phyloP scores from a whole-genome alignment of 2,888 invertebrate species.

The Tetropium fuscum region DNA sequence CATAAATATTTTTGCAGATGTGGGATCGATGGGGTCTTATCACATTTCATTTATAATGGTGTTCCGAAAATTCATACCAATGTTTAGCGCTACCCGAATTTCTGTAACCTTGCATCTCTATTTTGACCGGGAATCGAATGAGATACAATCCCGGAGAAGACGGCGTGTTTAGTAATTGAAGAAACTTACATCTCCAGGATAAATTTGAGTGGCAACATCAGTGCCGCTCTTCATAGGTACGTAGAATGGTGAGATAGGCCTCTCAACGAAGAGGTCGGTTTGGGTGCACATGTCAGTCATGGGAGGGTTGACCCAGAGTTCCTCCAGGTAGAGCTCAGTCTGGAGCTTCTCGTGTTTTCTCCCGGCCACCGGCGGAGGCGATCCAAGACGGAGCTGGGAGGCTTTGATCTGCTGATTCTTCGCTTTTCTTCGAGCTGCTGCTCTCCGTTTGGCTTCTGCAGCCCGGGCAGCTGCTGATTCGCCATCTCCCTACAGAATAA shows the following conservation, averaged over 20 bases:
- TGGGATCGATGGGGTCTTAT: no score
- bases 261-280: conserved; percentile 88
- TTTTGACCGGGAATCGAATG: no score
- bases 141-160: no score
- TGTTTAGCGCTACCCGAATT: no score
- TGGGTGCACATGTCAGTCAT: conserved; percentile 81
- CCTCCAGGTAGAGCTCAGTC: conserved; percentile 91
- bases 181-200: conserved; percentile 87
- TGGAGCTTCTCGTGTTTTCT: conserved; percentile 89
- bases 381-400: conserved; percentile 70
- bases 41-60: no score
- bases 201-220: conserved; percentile 83
- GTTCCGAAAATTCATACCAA: no score
- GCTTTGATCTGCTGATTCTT: conserved; percentile 70
- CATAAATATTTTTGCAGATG: no score
- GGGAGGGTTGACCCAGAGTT: conserved; percentile 80
- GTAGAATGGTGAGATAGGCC: conserved; percentile 83
- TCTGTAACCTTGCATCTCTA: no score
- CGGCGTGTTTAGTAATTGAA: no score
- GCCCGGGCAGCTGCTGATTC: conserved; percentile 70
- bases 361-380: conserved; percentile 85
- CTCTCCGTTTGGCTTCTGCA: conserved; percentile 77
- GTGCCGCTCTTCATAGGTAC: conserved; percentile 84
- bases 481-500: conserved; percentile 67
- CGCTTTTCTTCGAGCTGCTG: conserved; percentile 79